These are phyloP conservation scores for Heterocephalus glaber DNA, from an alignment of 2,113 vertebrate genomes.

Conservation along the genomic window DNA sequence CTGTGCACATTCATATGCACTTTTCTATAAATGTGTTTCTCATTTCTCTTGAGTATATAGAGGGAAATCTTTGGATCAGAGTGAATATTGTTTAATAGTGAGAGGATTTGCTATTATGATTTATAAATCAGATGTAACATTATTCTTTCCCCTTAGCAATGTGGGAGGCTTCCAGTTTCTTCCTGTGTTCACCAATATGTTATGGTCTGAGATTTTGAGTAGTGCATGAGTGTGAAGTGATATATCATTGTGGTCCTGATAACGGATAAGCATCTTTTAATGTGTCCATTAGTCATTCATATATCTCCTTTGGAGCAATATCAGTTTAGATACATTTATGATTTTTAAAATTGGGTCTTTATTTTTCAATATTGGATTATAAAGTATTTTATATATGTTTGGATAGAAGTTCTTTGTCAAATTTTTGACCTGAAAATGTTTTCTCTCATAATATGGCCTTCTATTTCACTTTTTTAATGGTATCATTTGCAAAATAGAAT, in stretches of 20 bases:
- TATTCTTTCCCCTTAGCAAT: not conserved
- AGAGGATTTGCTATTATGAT: not conserved
- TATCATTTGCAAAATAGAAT: not conserved
- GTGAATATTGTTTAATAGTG: not conserved
- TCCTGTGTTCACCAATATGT: not conserved
- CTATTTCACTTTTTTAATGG: not conserved
- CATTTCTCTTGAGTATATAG: not conserved
- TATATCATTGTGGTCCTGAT: not conserved
- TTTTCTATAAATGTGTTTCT: not conserved
- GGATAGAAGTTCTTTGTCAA: not conserved
- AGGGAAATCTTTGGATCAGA: not conserved
- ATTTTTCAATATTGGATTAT: not conserved
- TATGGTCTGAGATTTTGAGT: not conserved
- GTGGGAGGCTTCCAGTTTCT: not conserved
- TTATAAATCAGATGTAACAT: not conserved
- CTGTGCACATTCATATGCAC: not conserved
- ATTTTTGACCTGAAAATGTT: not conserved
- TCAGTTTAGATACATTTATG: not conserved
- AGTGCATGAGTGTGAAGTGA: not conserved
- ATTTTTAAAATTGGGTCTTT: not conserved
- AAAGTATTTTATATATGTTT: not conserved
- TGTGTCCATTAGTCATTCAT: not conserved
- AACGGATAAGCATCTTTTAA: not conserved
- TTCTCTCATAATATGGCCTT: not conserved
- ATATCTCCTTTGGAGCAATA: not conserved